Conservation (phyloP, 2,113 vertebrate genomes). For the Odontophorus gujanensis region DNA sequence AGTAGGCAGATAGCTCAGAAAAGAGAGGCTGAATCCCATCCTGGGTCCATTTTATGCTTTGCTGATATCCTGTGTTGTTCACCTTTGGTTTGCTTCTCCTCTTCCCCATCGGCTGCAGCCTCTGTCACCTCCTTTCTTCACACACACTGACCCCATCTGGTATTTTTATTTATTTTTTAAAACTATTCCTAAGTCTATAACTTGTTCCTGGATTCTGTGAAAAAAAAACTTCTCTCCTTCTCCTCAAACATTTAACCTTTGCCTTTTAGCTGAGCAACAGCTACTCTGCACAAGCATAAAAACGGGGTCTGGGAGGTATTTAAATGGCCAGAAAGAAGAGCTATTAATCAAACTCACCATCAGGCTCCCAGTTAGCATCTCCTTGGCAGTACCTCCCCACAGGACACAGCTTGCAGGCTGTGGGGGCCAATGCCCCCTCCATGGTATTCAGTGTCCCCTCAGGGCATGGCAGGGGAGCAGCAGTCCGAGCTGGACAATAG, state of each 20-base stretch:
- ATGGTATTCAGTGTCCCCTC: conserved; percentile 81
- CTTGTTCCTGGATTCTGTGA: background rate
- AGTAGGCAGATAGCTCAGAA: background rate
- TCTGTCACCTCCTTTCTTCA: background rate
- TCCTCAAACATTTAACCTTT: background rate
- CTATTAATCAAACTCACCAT: conserved; percentile 74
- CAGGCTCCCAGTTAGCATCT: conserved; percentile 81
- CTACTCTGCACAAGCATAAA: background rate
- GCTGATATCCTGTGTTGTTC: background rate
- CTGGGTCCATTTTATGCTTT: background rate
- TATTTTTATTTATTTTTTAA: background rate
- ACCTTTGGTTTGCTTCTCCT: background rate
- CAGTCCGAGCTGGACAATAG: conserved; percentile 81
- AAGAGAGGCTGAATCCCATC: background rate
- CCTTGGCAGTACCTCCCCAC: conserved; percentile 84
- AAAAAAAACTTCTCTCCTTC: background rate
- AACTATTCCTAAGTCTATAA: background rate
- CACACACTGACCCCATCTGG: background rate
- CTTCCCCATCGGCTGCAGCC: background rate
- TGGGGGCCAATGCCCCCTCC: conserved; percentile 74
- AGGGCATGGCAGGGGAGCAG: conserved; percentile 81
- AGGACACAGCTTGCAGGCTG: conserved; percentile 85
- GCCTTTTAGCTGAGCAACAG: background rate
- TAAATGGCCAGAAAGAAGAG: background rate
- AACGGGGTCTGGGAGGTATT: background rate